Conservation (phyloP, 2,113 vertebrate species). For the Lagopus leucura region DNA sequence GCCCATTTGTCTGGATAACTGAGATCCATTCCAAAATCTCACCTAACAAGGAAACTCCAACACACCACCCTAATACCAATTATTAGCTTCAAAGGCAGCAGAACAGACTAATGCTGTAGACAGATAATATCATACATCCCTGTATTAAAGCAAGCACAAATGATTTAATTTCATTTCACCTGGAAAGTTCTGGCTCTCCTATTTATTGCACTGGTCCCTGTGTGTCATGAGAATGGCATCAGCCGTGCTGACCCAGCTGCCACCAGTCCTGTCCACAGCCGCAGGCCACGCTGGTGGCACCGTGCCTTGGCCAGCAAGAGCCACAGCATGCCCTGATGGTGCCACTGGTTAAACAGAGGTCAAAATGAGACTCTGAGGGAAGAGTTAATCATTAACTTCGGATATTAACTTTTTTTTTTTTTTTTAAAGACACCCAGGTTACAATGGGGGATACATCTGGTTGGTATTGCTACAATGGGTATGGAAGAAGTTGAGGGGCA, state of each 20-base stretch:
- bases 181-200: slow-evolving; percentile 32
- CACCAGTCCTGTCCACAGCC: background rate
- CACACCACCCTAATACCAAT: slow-evolving; percentile 52
- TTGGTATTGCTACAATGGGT: background rate
- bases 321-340: background rate
- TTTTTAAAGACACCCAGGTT: background rate
- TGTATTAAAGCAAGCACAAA: slow-evolving; percentile 58
- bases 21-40: slow-evolving; percentile 45
- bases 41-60: slow-evolving; percentile 46
- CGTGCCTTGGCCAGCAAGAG: background rate
- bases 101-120: slow-evolving; percentile 50
- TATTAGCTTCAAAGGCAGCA: slow-evolving; percentile 61
- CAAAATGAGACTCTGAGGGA: background rate
- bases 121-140: slow-evolving; percentile 66
- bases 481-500: background rate
- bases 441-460: background rate
- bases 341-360: background rate
- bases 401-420: background rate
- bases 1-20: slow-evolving; percentile 57
- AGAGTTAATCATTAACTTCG: background rate
- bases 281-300: background rate
- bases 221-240: background rate
- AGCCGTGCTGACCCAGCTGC: background rate
- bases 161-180: slow-evolving; percentile 44
- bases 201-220: background rate